phyloP scores from a whole-genome alignment of 1,140 invertebrate species.

The Bacillus rossius region DNA sequence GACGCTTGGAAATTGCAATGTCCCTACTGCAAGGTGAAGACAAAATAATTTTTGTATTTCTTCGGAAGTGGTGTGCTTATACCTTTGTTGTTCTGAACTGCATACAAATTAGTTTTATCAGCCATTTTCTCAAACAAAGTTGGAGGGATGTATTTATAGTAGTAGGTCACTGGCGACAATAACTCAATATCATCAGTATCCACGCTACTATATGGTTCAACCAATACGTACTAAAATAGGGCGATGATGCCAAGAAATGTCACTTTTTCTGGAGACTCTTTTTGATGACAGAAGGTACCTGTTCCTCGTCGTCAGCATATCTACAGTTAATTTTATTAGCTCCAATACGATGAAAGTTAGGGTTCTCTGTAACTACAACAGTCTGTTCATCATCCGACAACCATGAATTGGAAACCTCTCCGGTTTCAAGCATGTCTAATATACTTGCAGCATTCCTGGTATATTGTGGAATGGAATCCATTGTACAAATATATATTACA shows the following conservation, averaged over 20 bases:
- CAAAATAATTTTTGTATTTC: slow-evolving; percentile 21
- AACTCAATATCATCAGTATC: background rate
- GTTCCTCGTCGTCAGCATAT: background rate
- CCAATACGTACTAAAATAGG: background rate
- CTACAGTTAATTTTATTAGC: background rate
- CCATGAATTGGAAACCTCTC: too few species aligned
- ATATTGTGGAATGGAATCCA: too few species aligned
- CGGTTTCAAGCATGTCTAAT: too few species aligned
- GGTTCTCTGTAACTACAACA: too few species aligned
- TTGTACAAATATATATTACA: too few species aligned
- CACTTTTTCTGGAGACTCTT: background rate
- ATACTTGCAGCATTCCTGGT: too few species aligned
- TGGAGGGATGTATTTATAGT: slow-evolving; percentile 3
- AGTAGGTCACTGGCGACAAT: slow-evolving; percentile 7
- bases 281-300: background rate
- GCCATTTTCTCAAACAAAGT: background rate
- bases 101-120: slow-evolving; percentile 13
- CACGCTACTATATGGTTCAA: background rate
- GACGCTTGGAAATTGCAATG: slow-evolving; percentile 15
- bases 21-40: slow-evolving; percentile 17
- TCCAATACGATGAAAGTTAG: background rate
- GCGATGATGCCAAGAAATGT: background rate
- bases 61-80: slow-evolving; percentile 9
- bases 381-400: too few species aligned
- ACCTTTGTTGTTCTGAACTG: background rate